Conservation (phyloP, 2,888 invertebrate genomes). For the Nineta flava region DNA sequence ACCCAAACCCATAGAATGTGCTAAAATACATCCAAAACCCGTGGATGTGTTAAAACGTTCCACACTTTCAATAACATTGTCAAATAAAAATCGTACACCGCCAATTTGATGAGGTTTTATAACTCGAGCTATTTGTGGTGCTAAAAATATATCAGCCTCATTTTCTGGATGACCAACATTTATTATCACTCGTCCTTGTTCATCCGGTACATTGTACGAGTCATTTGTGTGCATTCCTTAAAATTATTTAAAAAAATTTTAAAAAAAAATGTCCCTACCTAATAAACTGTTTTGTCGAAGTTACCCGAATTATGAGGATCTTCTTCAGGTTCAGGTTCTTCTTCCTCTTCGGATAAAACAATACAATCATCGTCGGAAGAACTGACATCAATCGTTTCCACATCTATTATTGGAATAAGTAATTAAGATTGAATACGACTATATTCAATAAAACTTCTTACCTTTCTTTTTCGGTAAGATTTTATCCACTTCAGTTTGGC, state of each 20-base stretch:
- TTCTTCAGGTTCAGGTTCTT: slow-evolving; percentile 64
- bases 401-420: not conserved
- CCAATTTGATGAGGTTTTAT: slow-evolving; percentile 91
- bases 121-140: slow-evolving; percentile 75
- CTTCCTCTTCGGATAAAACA: slow-evolving; percentile 68
- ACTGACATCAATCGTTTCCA: slow-evolving; percentile 54
- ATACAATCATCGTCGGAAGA: slow-evolving; percentile 77
- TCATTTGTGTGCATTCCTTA: slow-evolving; percentile 78
- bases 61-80: slow-evolving; percentile 90
- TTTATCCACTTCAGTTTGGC: slow-evolving; percentile 7
- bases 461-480: slow-evolving; percentile 12
- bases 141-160: slow-evolving; percentile 82
- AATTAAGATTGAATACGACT: not conserved
- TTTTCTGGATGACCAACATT: slow-evolving; percentile 85
- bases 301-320: slow-evolving; percentile 79
- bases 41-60: slow-evolving; percentile 71
- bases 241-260: slow-evolving; percentile 7
- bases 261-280: not conserved
- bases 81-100: slow-evolving; percentile 68
- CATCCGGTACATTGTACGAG: slow-evolving; percentile 77
- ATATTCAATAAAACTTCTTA: slow-evolving; percentile 3
- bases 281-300: too few species aligned
- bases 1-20: slow-evolving; percentile 99
- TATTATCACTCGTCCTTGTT: slow-evolving; percentile 78
- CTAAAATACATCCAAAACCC: slow-evolving; percentile 92